These are phyloP conservation scores for Hyperoplus lanceolatus DNA, from an alignment of 2,797 vertebrate genomes.

Conservation along the genomic window DNA sequence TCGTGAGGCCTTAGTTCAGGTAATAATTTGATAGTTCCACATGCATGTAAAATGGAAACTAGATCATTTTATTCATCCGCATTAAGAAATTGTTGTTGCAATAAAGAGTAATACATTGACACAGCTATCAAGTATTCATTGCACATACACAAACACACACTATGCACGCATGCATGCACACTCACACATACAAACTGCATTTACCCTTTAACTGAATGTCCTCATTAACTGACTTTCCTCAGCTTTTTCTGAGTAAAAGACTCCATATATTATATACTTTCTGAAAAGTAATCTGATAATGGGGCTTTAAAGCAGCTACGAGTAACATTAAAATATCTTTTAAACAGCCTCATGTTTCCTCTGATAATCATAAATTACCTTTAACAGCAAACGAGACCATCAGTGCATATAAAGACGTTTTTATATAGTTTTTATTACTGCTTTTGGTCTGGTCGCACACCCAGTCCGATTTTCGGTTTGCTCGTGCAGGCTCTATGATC, in stretches of 20 bases:
- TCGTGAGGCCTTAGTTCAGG: constrained; percentile 51
- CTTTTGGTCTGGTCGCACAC: no score
- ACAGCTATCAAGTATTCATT: constrained; percentile 8
- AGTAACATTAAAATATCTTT: no score
- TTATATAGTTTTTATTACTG: no score
- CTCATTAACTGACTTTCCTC: neutral
- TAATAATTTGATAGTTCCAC: constrained; percentile 52
- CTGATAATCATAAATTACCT: no score
- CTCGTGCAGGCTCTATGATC: no score
- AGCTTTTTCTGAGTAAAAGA: neutral
- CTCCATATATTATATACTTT: neutral
- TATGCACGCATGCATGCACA: neutral
- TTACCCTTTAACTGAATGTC: neutral
- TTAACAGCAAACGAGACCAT: no score
- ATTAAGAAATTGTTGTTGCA: constrained; percentile 24
- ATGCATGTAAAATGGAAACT: constrained; percentile 44
- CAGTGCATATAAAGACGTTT: no score
- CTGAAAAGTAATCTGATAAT: constrained; percentile 35
- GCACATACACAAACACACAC: constrained; percentile 14
- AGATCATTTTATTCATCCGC: constrained; percentile 15
- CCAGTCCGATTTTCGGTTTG: no score
- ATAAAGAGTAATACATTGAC: constrained; percentile 20
- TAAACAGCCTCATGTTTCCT: no score
- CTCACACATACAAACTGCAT: neutral
- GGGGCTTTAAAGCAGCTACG: constrained; percentile 1